Evolutionary conservation across 92 coral and sea anemone genomes (phyloP).

Genomic region (Actinernus sp.): DNA sequence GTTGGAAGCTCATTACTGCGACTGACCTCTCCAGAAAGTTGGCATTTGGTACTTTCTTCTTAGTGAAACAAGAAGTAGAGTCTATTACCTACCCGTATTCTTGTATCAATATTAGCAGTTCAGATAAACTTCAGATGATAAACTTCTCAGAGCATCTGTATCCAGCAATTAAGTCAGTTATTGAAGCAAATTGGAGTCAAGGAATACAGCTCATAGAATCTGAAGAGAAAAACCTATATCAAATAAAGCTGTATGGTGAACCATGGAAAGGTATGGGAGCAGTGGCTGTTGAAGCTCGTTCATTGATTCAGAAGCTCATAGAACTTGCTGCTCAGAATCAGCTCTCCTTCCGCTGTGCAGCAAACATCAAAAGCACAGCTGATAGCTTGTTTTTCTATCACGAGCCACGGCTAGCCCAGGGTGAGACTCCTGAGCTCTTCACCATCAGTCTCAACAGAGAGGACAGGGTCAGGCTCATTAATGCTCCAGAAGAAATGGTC

Average conservation of each 20-base stretch:
- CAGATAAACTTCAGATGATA: constrained; percentile 64
- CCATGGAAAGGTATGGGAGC: constrained; percentile 63
- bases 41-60: constrained; percentile 57
- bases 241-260: constrained; percentile 57
- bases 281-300: constrained; percentile 48
- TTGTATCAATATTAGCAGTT: constrained; percentile 51
- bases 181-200: constrained; percentile 43
- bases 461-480: constrained; percentile 63
- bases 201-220: constrained; percentile 50
- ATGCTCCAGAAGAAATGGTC: constrained; percentile 48
- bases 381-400: constrained; percentile 69
- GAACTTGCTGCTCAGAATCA: constrained; percentile 38
- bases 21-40: constrained; percentile 34
- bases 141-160: constrained; percentile 55
- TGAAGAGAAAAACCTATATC: constrained; percentile 25
- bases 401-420: constrained; percentile 44
- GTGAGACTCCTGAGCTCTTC: constrained; percentile 22
- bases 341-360: constrained; percentile 31
- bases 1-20: constrained; percentile 57
- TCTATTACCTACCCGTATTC: constrained; percentile 37
- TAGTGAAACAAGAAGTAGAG: constrained; percentile 37
- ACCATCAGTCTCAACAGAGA: constrained; percentile 35
- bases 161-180: constrained; percentile 37
- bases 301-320: constrained; percentile 40
- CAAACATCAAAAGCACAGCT: constrained; percentile 41